Evolutionary conservation across 2,113 vertebrate species (phyloP).

Genomic region (Syngnathus typhle): DNA sequence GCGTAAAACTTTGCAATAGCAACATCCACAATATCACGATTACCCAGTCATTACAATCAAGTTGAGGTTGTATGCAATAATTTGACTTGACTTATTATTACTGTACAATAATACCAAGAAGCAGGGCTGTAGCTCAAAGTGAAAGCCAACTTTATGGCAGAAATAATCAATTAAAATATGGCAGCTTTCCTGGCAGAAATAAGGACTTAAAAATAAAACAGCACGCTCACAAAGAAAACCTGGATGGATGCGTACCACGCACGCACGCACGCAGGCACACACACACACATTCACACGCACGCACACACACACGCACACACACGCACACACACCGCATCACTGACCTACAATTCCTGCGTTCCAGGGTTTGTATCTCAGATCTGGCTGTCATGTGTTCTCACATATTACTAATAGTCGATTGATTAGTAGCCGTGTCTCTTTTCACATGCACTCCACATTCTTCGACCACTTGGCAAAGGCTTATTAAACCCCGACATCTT

Average conservation of each 20-base stretch:
- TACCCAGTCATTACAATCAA: neutral
- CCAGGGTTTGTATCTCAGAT: too few relatives aligned
- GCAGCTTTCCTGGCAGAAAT: neutral
- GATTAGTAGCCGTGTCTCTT: neutral
- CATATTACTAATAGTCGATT: neutral
- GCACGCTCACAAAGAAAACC: neutral
- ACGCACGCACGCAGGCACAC: too few relatives aligned
- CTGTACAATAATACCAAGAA: neutral
- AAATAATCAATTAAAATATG: too few relatives aligned
- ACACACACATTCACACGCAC: too few relatives aligned
- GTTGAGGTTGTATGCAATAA: neutral
- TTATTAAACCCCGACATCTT: slow-evolving; percentile 43
- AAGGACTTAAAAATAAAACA: neutral
- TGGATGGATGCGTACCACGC: neutral
- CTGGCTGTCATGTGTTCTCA: too few relatives aligned
- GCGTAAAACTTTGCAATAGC: neutral
- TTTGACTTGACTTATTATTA: neutral
- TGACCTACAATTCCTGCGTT: too few relatives aligned
- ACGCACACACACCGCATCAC: too few relatives aligned
- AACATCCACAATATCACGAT: neutral
- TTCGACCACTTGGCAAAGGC: slow-evolving; percentile 37
- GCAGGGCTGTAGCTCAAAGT: neutral
- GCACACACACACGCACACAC: too few relatives aligned
- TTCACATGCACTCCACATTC: neutral
- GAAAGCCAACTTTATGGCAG: neutral